Conservation (phyloP, 2,888 invertebrate genomes). For the Lithodes maja region DNA sequence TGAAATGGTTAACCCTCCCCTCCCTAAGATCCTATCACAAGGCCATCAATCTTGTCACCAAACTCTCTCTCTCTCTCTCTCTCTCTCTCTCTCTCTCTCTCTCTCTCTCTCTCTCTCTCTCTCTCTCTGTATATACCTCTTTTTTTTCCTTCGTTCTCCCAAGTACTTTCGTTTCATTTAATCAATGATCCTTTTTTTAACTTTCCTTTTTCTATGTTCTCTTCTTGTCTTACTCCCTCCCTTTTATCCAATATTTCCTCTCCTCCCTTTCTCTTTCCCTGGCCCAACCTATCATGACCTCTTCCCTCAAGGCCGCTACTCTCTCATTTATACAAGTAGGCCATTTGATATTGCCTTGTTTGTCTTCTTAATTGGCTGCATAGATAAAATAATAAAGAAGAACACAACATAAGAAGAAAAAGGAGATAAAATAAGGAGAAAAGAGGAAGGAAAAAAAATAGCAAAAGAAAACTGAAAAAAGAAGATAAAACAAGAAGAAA, state of each 20-base stretch:
- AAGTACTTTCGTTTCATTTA: neutral
- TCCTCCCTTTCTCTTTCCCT: conserved; percentile 28
- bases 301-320: neutral
- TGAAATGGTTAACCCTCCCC: too few relatives aligned
- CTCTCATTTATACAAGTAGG: neutral
- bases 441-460: too few relatives aligned
- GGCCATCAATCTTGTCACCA: too few relatives aligned
- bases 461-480: too few relatives aligned
- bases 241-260: neutral
- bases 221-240: conserved; percentile 2
- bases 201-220: neutral
- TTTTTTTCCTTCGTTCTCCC: neutral
- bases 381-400: too few relatives aligned
- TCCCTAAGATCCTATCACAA: too few relatives aligned
- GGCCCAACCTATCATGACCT: neutral
- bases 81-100: neutral
- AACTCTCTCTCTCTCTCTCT: neutral
- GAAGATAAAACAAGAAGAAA: too few relatives aligned
- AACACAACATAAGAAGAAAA: too few relatives aligned
- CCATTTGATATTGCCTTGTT: too few relatives aligned
- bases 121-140: neutral
- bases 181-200: neutral
- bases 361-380: too few relatives aligned
- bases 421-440: too few relatives aligned
- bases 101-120: neutral